Percentiles rank a stretch among this genome's conserved stretches.
These are phyloP conservation scores for Thryonomys swinderianus DNA, from an alignment of 2,113 vertebrate genomes.

Conservation along the genomic window DNA sequence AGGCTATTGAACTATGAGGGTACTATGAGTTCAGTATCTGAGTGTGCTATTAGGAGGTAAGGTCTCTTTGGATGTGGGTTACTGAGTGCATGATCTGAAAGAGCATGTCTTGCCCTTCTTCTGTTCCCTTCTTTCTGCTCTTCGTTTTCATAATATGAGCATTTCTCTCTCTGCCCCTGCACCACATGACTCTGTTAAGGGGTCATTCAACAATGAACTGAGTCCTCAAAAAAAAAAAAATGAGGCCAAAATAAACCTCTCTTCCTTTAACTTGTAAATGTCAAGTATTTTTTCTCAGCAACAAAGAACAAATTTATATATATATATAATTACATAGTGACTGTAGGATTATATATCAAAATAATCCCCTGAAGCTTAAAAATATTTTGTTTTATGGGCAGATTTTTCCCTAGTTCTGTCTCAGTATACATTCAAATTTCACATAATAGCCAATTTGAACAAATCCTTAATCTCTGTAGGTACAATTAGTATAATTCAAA, in stretches of 20 bases:
- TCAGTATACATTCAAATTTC: slow-evolving; percentile 92
- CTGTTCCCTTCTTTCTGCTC: not conserved
- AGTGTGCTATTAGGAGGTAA: no score
- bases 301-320: not conserved
- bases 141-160: not conserved
- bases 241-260: not conserved
- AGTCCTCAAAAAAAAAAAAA: not conserved
- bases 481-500: slow-evolving; percentile 90
- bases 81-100: not conserved
- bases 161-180: not conserved
- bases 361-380: slow-evolving; percentile 92
- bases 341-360: slow-evolving; percentile 91
- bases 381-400: slow-evolving; percentile 91
- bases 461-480: slow-evolving; percentile 91
- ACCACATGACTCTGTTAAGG: not conserved
- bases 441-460: slow-evolving; percentile 92
- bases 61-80: no score
- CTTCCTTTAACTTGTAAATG: not conserved
- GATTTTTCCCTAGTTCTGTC: slow-evolving; percentile 91
- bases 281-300: not conserved
- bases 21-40: no score
- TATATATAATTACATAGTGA: slow-evolving; percentile 81
- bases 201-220: not conserved
- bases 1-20: no score
- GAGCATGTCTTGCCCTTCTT: not conserved